These are phyloP conservation scores for Tupiocoris notatus DNA, from an alignment of 2,888 invertebrate species.

Conservation along the genomic window DNA sequence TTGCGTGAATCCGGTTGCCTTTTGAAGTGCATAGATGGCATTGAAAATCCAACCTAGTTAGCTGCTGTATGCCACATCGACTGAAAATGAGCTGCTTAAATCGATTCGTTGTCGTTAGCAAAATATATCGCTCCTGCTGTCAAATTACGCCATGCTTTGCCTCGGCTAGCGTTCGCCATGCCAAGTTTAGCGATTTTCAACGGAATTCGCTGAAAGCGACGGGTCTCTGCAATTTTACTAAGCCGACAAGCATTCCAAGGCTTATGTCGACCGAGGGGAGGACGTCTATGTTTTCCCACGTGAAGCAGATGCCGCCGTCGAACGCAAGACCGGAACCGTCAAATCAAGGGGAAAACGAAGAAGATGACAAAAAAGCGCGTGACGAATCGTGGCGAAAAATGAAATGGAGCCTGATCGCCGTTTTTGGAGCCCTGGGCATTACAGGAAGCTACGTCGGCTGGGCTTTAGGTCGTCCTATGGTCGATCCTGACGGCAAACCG, in stretches of 20 bases:
- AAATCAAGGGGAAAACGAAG: constrained; percentile 12
- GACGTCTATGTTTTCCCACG: constrained; percentile 25
- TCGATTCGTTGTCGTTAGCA: not conserved
- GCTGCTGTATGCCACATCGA: not conserved
- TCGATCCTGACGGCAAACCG: constrained; percentile 68
- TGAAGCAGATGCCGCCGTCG: constrained; percentile 5
- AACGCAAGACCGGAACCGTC: not conserved
- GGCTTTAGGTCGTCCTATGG: constrained; percentile 59
- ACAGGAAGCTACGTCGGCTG: constrained; percentile 52
- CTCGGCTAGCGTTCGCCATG: not conserved
- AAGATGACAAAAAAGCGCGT: constrained; percentile 61
- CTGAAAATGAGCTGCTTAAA: not conserved
- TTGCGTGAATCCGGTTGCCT: not conserved
- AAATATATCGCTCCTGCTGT: not conserved
- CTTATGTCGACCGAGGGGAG: constrained; percentile 20
- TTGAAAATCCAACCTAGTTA: not conserved
- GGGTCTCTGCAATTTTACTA: no score
- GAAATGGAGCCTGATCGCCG: constrained; percentile 58
- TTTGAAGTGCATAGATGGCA: not conserved
- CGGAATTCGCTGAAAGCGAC: not conserved
- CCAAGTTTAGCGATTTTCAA: not conserved
- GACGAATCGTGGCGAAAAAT: constrained; percentile 71
- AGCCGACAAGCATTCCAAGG: not conserved
- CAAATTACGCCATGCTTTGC: not conserved
- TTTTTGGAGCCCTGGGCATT: constrained; percentile 53